Evolutionary conservation across 2,797 vertebrate genomes (phyloP).

Genomic region (Fistularia commersonii): DNA sequence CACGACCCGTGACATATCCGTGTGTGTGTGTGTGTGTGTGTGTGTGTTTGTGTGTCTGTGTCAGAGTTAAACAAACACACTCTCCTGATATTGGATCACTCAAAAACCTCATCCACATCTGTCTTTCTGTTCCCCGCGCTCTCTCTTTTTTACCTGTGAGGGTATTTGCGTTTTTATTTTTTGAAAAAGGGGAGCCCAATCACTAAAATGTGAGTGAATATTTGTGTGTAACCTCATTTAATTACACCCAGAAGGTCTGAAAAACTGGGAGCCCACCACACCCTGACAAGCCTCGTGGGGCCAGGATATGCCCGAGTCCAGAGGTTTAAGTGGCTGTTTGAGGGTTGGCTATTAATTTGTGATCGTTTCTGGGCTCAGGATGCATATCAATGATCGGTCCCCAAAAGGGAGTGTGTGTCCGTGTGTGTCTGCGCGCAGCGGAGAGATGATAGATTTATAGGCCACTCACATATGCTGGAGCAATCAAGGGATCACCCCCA

Average conservation of each 20-base stretch:
- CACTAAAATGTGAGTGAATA: constrained; percentile 15
- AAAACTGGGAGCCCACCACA: no score
- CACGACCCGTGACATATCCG: neutral
- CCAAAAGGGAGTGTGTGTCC: constrained; percentile 13
- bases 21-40: constrained; percentile 3
- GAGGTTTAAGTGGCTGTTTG: no score
- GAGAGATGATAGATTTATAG: constrained; percentile 57
- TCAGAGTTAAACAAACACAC: constrained; percentile 23
- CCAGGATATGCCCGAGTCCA: no score
- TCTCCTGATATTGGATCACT: constrained; percentile 9
- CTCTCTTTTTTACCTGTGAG: constrained; percentile 6
- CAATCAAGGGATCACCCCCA: constrained; percentile 53
- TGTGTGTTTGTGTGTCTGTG: constrained; percentile 2
- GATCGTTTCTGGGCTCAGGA: no score
- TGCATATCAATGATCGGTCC: neutral
- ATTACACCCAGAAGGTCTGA: no score
- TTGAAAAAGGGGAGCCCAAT: constrained; percentile 6
- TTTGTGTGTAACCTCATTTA: no score
- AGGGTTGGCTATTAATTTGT: no score
- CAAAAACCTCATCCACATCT: constrained; percentile 15
- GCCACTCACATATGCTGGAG: constrained; percentile 61
- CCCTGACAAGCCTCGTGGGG: no score
- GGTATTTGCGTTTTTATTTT: constrained; percentile 34
- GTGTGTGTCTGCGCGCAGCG: constrained; percentile 4
- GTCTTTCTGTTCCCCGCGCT: constrained; percentile 11